phyloP scores from a whole-genome alignment of 53 echinoderm and acorn worm genomes.

The Pentamera pediparva region DNA sequence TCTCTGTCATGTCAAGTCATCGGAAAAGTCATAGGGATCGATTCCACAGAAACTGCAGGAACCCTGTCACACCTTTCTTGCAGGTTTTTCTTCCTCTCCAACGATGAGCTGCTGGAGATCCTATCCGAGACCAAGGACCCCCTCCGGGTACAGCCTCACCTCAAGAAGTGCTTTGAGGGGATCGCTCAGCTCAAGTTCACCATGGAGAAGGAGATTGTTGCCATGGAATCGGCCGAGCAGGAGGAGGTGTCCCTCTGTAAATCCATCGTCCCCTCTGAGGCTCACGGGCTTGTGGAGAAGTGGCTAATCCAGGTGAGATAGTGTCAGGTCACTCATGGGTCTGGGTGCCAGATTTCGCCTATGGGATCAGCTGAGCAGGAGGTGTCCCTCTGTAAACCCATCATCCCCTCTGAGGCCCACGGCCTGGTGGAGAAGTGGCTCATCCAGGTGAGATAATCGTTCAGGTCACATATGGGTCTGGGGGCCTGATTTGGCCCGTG shows the following conservation, averaged over 20 bases:
- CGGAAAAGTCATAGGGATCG: too few species aligned
- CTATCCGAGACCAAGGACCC: constrained; percentile 94
- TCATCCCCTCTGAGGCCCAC: constrained; percentile 78
- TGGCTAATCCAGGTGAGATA: constrained; percentile 86
- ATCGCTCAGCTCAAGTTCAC: constrained; percentile 86
- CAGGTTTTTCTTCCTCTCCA: constrained; percentile 96
- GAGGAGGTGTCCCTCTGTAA: constrained; percentile 67
- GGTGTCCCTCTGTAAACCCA: constrained; percentile 64
- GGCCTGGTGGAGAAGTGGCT: constrained; percentile 95
- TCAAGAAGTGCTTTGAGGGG: constrained; percentile 97
- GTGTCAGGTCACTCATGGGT: background rate
- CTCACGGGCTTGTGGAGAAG: constrained; percentile 83
- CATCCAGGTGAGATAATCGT: constrained; percentile 61
- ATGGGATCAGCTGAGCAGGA: background rate
- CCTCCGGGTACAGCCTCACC: constrained; percentile 86
- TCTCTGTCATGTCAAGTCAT: too few species aligned
- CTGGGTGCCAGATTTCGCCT: background rate
- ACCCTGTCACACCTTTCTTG: too few species aligned
- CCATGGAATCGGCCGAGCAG: constrained; percentile 94
- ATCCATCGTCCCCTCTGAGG: constrained; percentile 77
- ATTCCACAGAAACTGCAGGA: too few species aligned
- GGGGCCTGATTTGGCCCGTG: too few species aligned
- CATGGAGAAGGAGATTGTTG: constrained; percentile 72
- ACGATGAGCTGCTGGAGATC: constrained; percentile 92
- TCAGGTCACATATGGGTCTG: too few species aligned